phyloP scores from a whole-genome alignment of 2,113 vertebrate genomes.

The Hyla sarda region DNA sequence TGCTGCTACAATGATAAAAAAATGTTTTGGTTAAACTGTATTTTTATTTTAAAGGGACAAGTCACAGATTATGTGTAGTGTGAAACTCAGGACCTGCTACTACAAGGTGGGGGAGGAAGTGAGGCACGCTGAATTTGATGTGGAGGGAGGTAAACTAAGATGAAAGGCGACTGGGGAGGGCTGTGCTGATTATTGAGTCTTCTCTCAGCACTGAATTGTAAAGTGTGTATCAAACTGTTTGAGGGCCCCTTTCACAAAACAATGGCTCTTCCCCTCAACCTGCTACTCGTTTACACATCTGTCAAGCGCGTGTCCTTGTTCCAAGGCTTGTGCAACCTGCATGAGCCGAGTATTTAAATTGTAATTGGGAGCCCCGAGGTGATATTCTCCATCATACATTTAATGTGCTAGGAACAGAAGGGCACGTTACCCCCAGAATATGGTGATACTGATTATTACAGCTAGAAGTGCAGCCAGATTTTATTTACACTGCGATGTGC shows the following conservation, averaged over 20 bases:
- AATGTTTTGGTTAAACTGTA: background rate
- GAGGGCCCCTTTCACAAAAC: slow-evolving; percentile 54
- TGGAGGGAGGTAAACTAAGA: slow-evolving; percentile 62
- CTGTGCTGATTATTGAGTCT: slow-evolving; percentile 74
- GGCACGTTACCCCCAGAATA: background rate
- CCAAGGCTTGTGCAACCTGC: slow-evolving; percentile 42
- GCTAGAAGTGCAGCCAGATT: background rate
- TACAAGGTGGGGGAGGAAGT: slow-evolving; percentile 59
- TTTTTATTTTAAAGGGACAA: slow-evolving; percentile 4
- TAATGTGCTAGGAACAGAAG: background rate
- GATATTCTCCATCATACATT: slow-evolving; percentile 15
- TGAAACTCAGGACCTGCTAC: slow-evolving; percentile 73
- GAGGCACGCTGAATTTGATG: slow-evolving; percentile 30
- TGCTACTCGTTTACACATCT: slow-evolving; percentile 58
- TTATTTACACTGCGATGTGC: background rate
- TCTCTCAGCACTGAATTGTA: slow-evolving; percentile 67
- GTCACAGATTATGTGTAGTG: background rate
- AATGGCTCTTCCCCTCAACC: slow-evolving; percentile 55
- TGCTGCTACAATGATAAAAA: background rate
- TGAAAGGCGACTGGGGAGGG: slow-evolving; percentile 61
- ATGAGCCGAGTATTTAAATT: slow-evolving; percentile 44
- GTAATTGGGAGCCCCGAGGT: slow-evolving; percentile 27
- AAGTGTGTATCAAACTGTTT: slow-evolving; percentile 72
- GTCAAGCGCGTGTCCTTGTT: slow-evolving; percentile 49
- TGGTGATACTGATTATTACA: background rate